These are phyloP conservation scores for Micromussa lordhowensis DNA, from an alignment of 92 coral and sea anemone species.

Conservation along the genomic window DNA sequence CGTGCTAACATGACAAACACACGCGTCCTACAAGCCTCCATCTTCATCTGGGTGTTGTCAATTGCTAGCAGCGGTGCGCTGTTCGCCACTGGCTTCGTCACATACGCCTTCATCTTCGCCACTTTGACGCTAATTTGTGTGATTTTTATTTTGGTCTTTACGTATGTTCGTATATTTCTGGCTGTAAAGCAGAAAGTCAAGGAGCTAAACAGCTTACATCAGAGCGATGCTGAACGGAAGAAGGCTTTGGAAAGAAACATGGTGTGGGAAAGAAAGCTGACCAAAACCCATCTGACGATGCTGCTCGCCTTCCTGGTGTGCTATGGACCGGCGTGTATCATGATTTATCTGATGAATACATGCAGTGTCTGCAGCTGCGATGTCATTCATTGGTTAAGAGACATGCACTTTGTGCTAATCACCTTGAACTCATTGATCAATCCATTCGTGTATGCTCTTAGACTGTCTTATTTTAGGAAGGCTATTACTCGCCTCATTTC, in stretches of 20 bases:
- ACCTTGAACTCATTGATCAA: conserved; percentile 70
- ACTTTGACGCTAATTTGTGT: conserved; percentile 72
- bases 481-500: conserved; percentile 53
- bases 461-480: conserved; percentile 68
- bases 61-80: conserved; percentile 40
- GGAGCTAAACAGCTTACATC: conserved; percentile 41
- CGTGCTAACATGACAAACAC: conserved; percentile 53
- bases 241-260: conserved; percentile 65
- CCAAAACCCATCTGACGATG: conserved; percentile 76
- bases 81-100: conserved; percentile 57
- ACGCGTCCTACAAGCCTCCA: conserved; percentile 54
- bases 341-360: conserved; percentile 81
- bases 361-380: conserved; percentile 78
- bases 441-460: conserved; percentile 76
- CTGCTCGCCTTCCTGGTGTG: conserved; percentile 72
- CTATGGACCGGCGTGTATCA: conserved; percentile 74
- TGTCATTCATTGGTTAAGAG: conserved; percentile 79
- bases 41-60: conserved; percentile 64
- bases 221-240: conserved; percentile 56
- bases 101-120: conserved; percentile 69
- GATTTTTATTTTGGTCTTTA: conserved; percentile 67
- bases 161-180: conserved; percentile 72
- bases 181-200: conserved; percentile 53
- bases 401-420: conserved; percentile 74
- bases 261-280: conserved; percentile 66